phyloP scores from a whole-genome alignment of 1,140 invertebrate species.

The Tribolium castaneum region DNA sequence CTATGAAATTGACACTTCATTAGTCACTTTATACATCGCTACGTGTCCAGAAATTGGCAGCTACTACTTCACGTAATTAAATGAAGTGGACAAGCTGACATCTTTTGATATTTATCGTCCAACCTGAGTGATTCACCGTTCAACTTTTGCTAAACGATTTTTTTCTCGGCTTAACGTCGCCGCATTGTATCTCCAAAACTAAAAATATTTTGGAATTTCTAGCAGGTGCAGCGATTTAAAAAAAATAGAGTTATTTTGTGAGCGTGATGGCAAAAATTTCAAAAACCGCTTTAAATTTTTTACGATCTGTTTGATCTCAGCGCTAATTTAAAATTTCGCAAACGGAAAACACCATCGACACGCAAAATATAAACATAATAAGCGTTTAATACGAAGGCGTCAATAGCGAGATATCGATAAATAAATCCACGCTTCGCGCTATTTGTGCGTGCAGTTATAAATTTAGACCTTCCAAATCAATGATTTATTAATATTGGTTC shows the following conservation, averaged over 20 bases:
- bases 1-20: neutral
- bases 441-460: slow-evolving; percentile 16
- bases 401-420: neutral
- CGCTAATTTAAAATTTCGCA: neutral
- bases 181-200: neutral
- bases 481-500: slow-evolving; percentile 29
- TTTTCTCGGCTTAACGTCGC: neutral
- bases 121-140: neutral
- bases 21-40: neutral
- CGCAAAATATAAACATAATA: neutral
- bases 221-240: neutral
- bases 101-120: neutral
- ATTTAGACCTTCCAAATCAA: slow-evolving; percentile 10
- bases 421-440: neutral
- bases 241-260: neutral
- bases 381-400: neutral
- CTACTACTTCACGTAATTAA: neutral
- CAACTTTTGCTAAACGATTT: neutral
- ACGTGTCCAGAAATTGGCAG: neutral
- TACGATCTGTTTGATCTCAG: neutral
- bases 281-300: neutral
- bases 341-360: neutral
- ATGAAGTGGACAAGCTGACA: neutral
- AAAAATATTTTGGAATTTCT: neutral
- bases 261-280: neutral